Evolutionary conservation across 1,140 invertebrate genomes (phyloP), one percentile per base, ranked within the genome.

Genomic region (Nixonia krombeini): DNA sequence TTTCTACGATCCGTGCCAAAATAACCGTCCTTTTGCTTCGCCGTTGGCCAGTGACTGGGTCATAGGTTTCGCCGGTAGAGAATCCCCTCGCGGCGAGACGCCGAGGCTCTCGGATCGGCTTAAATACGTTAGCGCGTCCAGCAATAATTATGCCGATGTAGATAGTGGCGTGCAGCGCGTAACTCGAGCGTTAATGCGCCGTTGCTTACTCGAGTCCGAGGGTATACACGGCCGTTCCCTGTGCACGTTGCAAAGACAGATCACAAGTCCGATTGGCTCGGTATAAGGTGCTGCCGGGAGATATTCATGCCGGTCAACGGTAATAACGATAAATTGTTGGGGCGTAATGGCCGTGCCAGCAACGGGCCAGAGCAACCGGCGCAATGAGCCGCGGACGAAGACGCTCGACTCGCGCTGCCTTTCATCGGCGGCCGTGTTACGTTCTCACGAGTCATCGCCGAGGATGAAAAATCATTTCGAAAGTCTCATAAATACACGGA

Each of bases 91-190:
- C 42, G 25, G 47, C 41, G 59, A 56, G n/a, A n/a, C n/a, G n/a
- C n/a, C n/a, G 65, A 65, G 52, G 57, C 53, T 50, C 63, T 47
- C 8, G 67, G 52, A 73, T 70, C 68, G 53, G 61, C 59, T 69
- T 72, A 65, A 69, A 65, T 69, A 72, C 70, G 61, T 72, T 68
- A 51, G 57, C 65, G 55, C 59, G 65, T 58, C 67, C 64, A 66
- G 78, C 78, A 78, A 81, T 82, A 81, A 82, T 82, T 82, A 82
- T 82, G 75, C 76, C 73, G 79, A 81, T 81, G 80, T 80, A 81
- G 80, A 81, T 82, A 80, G 75, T 69, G 50, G 55, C 59, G 67
- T 63, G 57, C 64, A 69, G 62, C 73, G 71, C 70, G 76, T 82
- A 81, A 82, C 75, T 79, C 75, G 74, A 78, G 78, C 78, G 78